Evolutionary conservation across 2,888 invertebrate species (phyloP), one percentile per base, ranked within the genome.

Genomic region (Abscondita cerata): DNA sequence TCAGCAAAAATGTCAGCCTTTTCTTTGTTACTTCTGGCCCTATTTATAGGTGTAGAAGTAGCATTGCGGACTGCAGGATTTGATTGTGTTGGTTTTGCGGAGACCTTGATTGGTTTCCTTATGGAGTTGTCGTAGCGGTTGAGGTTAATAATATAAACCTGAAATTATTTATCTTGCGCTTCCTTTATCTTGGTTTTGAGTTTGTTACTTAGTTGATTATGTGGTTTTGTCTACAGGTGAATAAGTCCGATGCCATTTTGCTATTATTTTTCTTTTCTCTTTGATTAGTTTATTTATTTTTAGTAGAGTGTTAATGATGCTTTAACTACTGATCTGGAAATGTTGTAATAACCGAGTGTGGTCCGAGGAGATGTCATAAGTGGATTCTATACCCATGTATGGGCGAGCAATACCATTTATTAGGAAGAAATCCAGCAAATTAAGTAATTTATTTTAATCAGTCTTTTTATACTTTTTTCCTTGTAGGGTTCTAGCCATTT

Each of bases 271-370:
- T 15, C 41, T 41, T 13, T 41, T 41, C 41, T 41, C 15, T 15
- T 41, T 41, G n/a, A 41, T 41, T 15, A 41, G 41, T 41, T 41
- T 41, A 41, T 41, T 41, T n/a, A n/a, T n/a, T n/a, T n/a, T n/a
- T n/a, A n/a, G n/a, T n/a, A n/a, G n/a, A n/a, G n/a, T n/a, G n/a
- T n/a, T 41, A 9, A 41, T 13, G 16, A 13, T 9, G 4, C 6
- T 15, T 41, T 41, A 13, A 41, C 41, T 41, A 15, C 41, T 41
- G 16, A 41, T 41, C 13, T 41, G 41, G 15, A 8, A 41, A 41
- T 41, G 41, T 25, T 25, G 25, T 6, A 25, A 13, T 41, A 41
- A 9, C 8, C 5, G 15, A 9, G 41, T 41, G 41, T 41, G 9
- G 16, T 41, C 15, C 41, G 4, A 41, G 15, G 41, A 13, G 13